A percentile compares a stretch with the other conserved stretches of the same genome.
These are phyloP conservation scores for Acanthosepion lycidas DNA, from an alignment of 2,888 invertebrate genomes.

Conservation along the genomic window DNA sequence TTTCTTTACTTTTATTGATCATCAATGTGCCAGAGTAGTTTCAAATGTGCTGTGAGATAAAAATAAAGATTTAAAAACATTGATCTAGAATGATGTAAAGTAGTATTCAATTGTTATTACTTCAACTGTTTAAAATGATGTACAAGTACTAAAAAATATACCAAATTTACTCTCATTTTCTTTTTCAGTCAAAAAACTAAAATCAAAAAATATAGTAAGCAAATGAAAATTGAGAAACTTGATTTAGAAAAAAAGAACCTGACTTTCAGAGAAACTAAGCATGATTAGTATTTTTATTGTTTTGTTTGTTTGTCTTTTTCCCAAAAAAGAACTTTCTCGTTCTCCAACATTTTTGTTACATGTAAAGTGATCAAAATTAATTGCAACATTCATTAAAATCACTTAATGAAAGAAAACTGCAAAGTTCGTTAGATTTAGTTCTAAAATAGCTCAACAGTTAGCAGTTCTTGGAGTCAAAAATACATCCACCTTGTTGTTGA, in stretches of 20 bases:
- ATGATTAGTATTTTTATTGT: neutral
- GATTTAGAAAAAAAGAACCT: neutral
- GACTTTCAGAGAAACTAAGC: neutral
- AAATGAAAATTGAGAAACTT: neutral
- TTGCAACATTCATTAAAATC: slow-evolving; percentile 33
- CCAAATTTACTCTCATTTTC: neutral
- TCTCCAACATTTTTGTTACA: neutral
- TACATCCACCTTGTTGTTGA: neutral
- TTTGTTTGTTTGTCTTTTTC: neutral
- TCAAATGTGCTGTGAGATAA: too few species aligned
- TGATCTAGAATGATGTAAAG: too few species aligned
- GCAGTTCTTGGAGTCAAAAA: neutral
- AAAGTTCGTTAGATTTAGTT: neutral
- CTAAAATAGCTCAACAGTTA: slow-evolving; percentile 20
- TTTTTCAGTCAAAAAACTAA: neutral
- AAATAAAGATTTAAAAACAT: too few species aligned
- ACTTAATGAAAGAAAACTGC: neutral
- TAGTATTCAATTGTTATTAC: neutral
- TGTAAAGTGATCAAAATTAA: slow-evolving; percentile 15
- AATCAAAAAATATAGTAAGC: neutral
- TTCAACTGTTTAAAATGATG: neutral
- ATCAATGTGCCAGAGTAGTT: too few species aligned
- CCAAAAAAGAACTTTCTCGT: neutral
- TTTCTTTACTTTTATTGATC: too few species aligned
- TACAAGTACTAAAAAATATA: neutral